Evolutionary conservation across 2,888 invertebrate species (phyloP), one percentile per base, ranked within the genome.

Genomic region (Electrophaes corylata): DNA sequence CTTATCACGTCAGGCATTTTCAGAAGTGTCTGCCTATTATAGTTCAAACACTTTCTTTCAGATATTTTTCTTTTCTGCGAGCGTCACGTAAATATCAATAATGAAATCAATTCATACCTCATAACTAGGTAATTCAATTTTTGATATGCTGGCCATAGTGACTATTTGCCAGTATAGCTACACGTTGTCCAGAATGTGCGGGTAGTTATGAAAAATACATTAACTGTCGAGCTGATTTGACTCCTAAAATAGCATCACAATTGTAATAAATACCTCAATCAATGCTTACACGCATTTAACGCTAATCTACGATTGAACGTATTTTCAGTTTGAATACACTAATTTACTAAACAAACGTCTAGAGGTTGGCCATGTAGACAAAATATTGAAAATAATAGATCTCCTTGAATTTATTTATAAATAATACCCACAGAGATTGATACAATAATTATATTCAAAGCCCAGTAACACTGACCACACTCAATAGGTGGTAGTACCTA

Each of bases 381-480:
- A 33, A 33, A 51, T 43, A 39, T 31, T 26, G 5, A 33, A 46
- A 54, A 46, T 12, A 16, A 46, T 31, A 6, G 35, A 40, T 52
- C 45, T 37, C 41, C 26, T 53, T 43, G 37, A 45, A 43, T 45
- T 16, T 16, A 14, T 41, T 41, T 20, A 35, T 20, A 37, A 23
- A 49, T 37, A 40, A 6, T 16, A 29, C 6, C 2, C 26, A 20
- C 11, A 37, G 5, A 12, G 14, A 1, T 16, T 20, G 16, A 10
- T 48, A 18, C n/a, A 47, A 37, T 43, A 50, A 40, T 45, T 50
- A 14, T 44, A 49, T 18, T 47, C 31, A 19, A 60, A 62, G 40
- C 31, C 49, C 66, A 62, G 59, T 67, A 74, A 67, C 41, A 79
- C 83, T 85, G 84, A 84, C 84, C 85, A 78, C 55, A 67, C 78